Conservation (phyloP, 2,113 vertebrate species). For the Tenrec ecaudatus region DNA sequence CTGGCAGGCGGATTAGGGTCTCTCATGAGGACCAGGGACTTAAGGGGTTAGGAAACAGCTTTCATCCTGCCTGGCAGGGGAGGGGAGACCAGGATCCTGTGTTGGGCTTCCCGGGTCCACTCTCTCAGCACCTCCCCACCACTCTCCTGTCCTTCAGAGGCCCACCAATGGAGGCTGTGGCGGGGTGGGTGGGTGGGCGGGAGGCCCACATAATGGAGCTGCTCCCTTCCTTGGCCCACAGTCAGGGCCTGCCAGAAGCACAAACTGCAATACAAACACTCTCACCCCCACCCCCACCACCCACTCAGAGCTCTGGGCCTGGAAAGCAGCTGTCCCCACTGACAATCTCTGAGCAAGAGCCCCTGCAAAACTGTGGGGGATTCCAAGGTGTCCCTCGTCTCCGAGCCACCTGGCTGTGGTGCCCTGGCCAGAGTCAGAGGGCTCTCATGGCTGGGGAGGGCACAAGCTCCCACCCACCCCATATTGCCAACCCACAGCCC, state of each 20-base stretch:
- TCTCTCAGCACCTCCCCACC: not conserved
- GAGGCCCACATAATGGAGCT: too few relatives aligned
- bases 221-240: not conserved
- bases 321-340: not conserved
- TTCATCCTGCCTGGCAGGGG: not conserved
- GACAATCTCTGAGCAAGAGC: not conserved
- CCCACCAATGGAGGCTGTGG: not conserved
- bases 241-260: not conserved
- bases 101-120: not conserved
- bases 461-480: not conserved
- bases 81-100: not conserved
- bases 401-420: not conserved
- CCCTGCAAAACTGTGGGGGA: not conserved
- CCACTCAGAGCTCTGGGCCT: not conserved
- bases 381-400: not conserved
- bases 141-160: accelerated
- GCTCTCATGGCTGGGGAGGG: not conserved
- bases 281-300: not conserved
- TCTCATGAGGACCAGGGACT: constrained; percentile 54
- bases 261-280: too few relatives aligned
- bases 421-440: not conserved
- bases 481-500: not conserved
- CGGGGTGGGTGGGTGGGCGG: too few relatives aligned
- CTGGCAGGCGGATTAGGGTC: constrained; percentile 54
- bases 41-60: not conserved